These are phyloP conservation scores for Bicyclus anynana DNA, from an alignment of 1,140 invertebrate genomes.

Conservation along the genomic window DNA sequence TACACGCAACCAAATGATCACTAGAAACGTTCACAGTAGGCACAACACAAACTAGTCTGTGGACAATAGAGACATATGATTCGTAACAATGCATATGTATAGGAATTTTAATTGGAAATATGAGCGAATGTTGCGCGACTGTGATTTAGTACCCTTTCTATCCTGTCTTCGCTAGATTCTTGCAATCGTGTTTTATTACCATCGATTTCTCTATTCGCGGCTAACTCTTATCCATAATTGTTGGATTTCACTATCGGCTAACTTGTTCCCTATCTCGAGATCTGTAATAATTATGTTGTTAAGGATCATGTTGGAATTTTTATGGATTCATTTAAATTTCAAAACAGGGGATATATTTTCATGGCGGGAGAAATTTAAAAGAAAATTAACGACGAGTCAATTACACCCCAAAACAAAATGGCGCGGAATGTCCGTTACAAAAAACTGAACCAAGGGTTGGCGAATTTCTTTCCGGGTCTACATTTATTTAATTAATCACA, in stretches of 20 bases:
- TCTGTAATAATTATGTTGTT: constrained; percentile 9
- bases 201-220: constrained; percentile 33
- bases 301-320: constrained; percentile 7
- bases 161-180: constrained; percentile 41
- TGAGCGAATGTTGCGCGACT: constrained; percentile 49
- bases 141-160: constrained; percentile 51
- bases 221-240: constrained; percentile 31
- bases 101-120: constrained; percentile 72
- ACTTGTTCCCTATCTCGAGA: constrained; percentile 11
- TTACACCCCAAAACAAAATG: constrained; percentile 61
- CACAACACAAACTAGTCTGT: constrained; percentile 50
- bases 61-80: constrained; percentile 69
- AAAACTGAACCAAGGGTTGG: constrained; percentile 63
- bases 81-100: constrained; percentile 61
- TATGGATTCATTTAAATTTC: constrained; percentile 20
- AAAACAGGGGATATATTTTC: constrained; percentile 28
- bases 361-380: constrained; percentile 45
- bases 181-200: constrained; percentile 42
- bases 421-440: constrained; percentile 59
- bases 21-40: constrained; percentile 56
- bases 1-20: constrained; percentile 38
- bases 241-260: constrained; percentile 22
- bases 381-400: constrained; percentile 64
- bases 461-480: constrained; percentile 66
- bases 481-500: constrained; percentile 75